Evolutionary conservation across 2,113 vertebrate genomes (phyloP).

Genomic region (Pica pica): DNA sequence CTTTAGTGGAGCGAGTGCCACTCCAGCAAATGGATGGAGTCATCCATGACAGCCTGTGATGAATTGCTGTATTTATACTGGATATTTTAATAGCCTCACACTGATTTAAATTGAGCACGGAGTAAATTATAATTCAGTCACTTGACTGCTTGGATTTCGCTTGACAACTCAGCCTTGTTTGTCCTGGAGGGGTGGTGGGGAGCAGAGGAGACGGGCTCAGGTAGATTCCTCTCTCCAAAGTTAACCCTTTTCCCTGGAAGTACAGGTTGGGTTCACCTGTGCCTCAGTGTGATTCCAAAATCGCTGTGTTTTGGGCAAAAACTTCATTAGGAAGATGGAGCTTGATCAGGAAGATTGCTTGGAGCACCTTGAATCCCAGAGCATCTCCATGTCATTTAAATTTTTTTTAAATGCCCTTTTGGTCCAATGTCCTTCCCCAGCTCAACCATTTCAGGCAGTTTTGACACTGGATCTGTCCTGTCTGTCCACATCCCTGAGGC

Average conservation of each 20-base stretch:
- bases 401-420: not conserved
- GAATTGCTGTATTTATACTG: conserved; percentile 92
- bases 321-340: no score
- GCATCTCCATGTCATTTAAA: not conserved
- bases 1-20: conserved; percentile 68
- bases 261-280: not conserved
- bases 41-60: conserved; percentile 89
- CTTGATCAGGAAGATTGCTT: not conserved
- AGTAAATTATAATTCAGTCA: conserved; percentile 92
- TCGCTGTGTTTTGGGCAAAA: not conserved
- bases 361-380: not conserved
- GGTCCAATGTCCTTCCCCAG: not conserved
- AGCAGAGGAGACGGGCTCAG: conserved; percentile 46
- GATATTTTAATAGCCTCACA: conserved; percentile 92
- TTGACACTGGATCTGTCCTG: not conserved
- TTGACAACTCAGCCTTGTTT: conserved; percentile 76
- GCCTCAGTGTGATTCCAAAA: not conserved
- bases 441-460: not conserved
- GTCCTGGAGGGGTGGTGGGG: conserved; percentile 69
- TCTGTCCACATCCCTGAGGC: not conserved
- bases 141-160: conserved; percentile 85
- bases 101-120: conserved; percentile 93
- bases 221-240: not conserved
- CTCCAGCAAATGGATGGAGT: conserved; percentile 80
- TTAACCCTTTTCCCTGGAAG: conserved; percentile 53